These are phyloP conservation scores for Thinocorus orbignyianus DNA, from an alignment of 2,113 vertebrate genomes.

Conservation along the genomic window DNA sequence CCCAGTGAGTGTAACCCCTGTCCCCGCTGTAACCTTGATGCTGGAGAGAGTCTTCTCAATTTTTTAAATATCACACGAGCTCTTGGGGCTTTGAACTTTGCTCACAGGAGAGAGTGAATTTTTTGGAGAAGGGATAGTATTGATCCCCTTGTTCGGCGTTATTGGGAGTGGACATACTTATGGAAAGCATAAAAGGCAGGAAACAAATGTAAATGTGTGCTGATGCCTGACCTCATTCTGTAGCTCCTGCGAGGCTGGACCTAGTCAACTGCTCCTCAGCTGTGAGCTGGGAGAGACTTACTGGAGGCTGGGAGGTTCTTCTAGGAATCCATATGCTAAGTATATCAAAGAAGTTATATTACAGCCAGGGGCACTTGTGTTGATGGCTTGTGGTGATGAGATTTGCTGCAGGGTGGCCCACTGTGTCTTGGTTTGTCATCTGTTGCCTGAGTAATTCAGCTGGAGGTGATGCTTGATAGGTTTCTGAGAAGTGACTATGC, in stretches of 20 bases:
- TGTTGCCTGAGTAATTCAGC: neutral
- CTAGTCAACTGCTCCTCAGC: neutral
- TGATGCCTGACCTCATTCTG: neutral
- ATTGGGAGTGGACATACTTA: neutral
- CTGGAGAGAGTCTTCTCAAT: neutral
- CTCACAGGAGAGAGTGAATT: neutral
- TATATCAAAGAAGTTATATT: neutral
- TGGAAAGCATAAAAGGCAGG: neutral
- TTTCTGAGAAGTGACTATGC: neutral
- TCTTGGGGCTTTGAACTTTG: neutral
- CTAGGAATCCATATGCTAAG: slow-evolving; percentile 34
- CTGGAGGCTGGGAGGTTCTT: slow-evolving; percentile 1
- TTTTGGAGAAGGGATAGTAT: neutral
- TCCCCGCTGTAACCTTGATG: neutral
- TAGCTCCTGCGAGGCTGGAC: neutral
- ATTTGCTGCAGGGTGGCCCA: neutral
- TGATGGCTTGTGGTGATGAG: neutral
- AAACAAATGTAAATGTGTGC: neutral
- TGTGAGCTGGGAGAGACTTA: neutral
- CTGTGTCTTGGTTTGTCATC: neutral
- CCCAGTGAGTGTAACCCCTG: neutral
- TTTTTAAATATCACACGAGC: neutral
- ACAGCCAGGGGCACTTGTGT: neutral
- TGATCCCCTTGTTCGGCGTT: slow-evolving; percentile 1
- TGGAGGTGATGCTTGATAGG: neutral